Evolutionary conservation across 2,113 vertebrate species (phyloP).

Genomic region (Arothron firmamentum): DNA sequence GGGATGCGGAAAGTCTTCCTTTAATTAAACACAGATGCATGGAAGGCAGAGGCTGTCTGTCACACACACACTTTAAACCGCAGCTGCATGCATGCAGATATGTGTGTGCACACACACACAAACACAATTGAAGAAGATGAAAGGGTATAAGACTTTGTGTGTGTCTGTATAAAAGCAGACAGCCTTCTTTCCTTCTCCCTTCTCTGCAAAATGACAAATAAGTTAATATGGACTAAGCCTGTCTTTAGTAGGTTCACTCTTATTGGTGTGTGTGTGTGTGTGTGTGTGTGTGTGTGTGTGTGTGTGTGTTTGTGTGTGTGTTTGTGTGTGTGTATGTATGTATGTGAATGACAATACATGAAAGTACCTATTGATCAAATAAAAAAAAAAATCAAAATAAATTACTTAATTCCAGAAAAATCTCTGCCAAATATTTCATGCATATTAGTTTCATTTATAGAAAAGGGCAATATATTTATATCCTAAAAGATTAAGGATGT

Average conservation of each 20-base stretch:
- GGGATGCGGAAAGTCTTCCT: conserved; percentile 82
- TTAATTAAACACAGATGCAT: conserved; percentile 89
- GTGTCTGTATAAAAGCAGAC: conserved; percentile 31
- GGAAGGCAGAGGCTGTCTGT: conserved; percentile 82
- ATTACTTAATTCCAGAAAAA: too few relatives aligned
- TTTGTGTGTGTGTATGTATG: conserved; percentile 13
- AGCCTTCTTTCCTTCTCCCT: conserved; percentile 37
- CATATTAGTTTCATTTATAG: too few relatives aligned
- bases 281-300: conserved; percentile 4
- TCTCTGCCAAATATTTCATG: too few relatives aligned
- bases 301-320: too few relatives aligned
- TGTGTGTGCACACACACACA: conserved; percentile 41
- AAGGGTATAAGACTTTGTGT: conserved; percentile 27
- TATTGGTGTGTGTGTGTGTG: conserved; percentile 7
- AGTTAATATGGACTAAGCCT: conserved; percentile 43
- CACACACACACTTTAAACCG: conserved; percentile 66
- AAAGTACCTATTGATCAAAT: too few relatives aligned
- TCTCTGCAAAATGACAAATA: conserved; percentile 44
- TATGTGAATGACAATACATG: too few relatives aligned
- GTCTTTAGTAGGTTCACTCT: conserved; percentile 31
- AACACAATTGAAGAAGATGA: conserved; percentile 51
- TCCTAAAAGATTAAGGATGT: too few relatives aligned
- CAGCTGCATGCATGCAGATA: conserved; percentile 51
- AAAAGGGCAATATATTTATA: too few relatives aligned
- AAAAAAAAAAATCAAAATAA: too few relatives aligned